Conservation (phyloP, 2,113 vertebrate species). For the Sturnus vulgaris region DNA sequence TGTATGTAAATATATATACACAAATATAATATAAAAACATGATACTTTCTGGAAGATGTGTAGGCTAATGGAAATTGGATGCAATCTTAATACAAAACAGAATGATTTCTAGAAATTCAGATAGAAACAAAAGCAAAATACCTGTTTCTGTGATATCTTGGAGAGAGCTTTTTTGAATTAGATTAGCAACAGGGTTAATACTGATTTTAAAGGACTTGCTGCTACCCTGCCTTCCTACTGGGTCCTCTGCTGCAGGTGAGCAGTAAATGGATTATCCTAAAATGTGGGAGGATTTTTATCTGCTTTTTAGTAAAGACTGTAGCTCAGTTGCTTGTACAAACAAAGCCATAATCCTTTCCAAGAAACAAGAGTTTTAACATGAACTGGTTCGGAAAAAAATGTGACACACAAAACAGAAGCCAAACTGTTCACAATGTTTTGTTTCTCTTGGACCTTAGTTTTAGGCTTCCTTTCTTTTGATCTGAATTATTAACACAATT, state of each 20-base stretch:
- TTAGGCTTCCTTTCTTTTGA: background rate
- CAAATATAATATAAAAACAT: background rate
- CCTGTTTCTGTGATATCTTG: background rate
- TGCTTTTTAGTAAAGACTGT: background rate
- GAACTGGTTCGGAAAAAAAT: background rate
- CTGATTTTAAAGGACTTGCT: background rate
- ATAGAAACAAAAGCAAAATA: background rate
- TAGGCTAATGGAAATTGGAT: background rate
- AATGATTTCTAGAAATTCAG: background rate
- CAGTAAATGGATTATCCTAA: background rate
- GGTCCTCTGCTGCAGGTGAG: background rate
- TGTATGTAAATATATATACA: background rate
- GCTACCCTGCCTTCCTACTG: background rate
- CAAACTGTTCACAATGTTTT: background rate
- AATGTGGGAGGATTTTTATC: background rate
- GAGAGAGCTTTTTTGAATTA: background rate
- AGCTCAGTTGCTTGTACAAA: background rate
- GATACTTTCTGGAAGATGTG: background rate
- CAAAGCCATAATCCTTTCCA: background rate
- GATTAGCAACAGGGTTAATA: background rate
- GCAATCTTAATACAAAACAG: background rate
- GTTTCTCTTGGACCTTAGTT: background rate
- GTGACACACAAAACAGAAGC: background rate
- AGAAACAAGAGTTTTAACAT: background rate
- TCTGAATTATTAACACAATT: background rate